Conservation (phyloP, 2,113 vertebrate genomes). For the Ceyx melanurus region DNA sequence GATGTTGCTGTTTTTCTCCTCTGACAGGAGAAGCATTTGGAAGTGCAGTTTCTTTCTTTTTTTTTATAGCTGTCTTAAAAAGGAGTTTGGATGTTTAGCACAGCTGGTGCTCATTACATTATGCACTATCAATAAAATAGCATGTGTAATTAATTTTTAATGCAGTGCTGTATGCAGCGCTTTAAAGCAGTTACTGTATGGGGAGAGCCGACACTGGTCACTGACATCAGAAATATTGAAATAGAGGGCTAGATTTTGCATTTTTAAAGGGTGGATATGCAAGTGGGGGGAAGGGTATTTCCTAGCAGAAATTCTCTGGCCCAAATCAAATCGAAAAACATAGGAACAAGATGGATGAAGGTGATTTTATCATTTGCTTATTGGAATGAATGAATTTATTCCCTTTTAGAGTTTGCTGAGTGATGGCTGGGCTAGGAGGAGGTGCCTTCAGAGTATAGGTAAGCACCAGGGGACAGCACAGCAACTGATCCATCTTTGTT, state of each 20-base stretch:
- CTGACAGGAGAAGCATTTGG: slow-evolving; percentile 83
- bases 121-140: slow-evolving; percentile 91
- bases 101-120: slow-evolving; percentile 92
- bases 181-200: slow-evolving; percentile 81
- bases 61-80: slow-evolving; percentile 89
- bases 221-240: slow-evolving; percentile 70
- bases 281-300: slow-evolving; percentile 51
- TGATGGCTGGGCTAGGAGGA: not conserved
- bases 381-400: slow-evolving; percentile 29
- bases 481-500: slow-evolving; percentile 34
- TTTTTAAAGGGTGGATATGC: slow-evolving; percentile 38
- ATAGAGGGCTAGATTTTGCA: slow-evolving; percentile 62
- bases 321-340: slow-evolving; percentile 51
- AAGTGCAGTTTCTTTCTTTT: slow-evolving; percentile 81
- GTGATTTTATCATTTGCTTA: slow-evolving; percentile 55
- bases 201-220: slow-evolving; percentile 70
- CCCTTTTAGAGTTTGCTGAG: slow-evolving; percentile 25
- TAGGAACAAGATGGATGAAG: slow-evolving; percentile 47
- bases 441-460: slow-evolving; percentile 2
- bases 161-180: slow-evolving; percentile 81
- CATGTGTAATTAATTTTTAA: slow-evolving; percentile 95
- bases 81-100: slow-evolving; percentile 89
- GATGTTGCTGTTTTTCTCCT: slow-evolving; percentile 81
- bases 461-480: not conserved
- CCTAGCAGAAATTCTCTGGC: slow-evolving; percentile 14